phyloP scores from a whole-genome alignment of 2,797 vertebrate species.

The Momotus momota region DNA sequence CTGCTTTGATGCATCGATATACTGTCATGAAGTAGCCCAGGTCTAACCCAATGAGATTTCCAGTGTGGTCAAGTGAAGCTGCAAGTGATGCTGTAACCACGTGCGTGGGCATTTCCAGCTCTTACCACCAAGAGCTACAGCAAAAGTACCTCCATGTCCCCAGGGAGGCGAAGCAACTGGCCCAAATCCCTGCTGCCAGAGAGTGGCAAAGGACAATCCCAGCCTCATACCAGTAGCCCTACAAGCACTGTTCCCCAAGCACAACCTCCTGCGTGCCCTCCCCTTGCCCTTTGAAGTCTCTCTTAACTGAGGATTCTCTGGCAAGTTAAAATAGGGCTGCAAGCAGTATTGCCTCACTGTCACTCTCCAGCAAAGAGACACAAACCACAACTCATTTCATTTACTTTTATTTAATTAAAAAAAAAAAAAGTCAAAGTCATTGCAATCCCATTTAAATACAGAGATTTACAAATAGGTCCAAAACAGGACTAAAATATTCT shows the following conservation, averaged over 20 bases:
- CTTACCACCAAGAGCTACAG: background rate
- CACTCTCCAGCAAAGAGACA: background rate
- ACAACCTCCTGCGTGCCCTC: fast-evolving
- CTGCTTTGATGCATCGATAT: background rate
- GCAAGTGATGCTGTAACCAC: background rate
- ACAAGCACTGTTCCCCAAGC: background rate
- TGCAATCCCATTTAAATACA: conserved; percentile 83
- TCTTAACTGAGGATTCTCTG: background rate
- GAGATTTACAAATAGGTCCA: conserved; percentile 82
- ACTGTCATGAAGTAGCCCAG: background rate
- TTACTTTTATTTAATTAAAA: conserved; percentile 79
- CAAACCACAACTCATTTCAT: background rate
- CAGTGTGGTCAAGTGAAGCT: background rate
- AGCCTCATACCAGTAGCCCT: background rate
- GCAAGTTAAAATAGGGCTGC: background rate
- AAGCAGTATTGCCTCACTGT: background rate
- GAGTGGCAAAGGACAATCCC: background rate
- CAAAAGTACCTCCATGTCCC: background rate
- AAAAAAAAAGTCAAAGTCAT: conserved; percentile 78
- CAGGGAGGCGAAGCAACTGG: background rate
- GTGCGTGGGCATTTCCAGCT: background rate
- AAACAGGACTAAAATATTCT: conserved; percentile 82
- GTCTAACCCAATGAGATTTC: background rate
- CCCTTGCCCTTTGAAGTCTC: background rate
- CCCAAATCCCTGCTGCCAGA: fast-evolving